Evolutionary conservation across 2,888 invertebrate species (phyloP).

Genomic region (Merodon equestris): DNA sequence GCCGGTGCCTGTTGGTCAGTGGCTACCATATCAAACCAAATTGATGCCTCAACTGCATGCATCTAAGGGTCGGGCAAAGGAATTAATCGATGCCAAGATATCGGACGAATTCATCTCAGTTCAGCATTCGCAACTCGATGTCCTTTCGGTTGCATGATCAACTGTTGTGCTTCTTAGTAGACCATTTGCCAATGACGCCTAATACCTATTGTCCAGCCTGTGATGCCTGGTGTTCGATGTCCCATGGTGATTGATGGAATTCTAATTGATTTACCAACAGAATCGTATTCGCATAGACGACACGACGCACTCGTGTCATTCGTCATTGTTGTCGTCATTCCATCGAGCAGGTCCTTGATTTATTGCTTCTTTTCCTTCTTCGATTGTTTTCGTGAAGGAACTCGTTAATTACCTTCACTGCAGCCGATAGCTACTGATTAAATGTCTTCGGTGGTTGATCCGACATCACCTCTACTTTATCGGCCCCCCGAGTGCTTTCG

Average conservation of each 20-base stretch:
- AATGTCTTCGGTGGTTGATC: conserved; percentile 16
- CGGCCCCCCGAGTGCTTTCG: too few relatives aligned
- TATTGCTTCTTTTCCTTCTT: conserved; percentile 43
- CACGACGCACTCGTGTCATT: conserved; percentile 30
- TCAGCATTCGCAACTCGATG: conserved; percentile 59
- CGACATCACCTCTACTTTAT: too few relatives aligned
- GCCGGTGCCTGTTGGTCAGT: conserved; percentile 12
- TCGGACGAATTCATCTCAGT: conserved; percentile 58
- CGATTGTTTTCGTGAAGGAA: conserved; percentile 2
- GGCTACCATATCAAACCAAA: conserved; percentile 49
- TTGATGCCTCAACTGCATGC: conserved; percentile 2
- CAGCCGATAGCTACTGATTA: conserved; percentile 39
- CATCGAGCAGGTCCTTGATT: conserved; percentile 37
- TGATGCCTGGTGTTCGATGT: too few relatives aligned
- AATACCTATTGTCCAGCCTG: too few relatives aligned
- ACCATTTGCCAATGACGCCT: too few relatives aligned
- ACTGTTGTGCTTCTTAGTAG: too few relatives aligned
- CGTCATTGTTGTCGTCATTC: conserved; percentile 26
- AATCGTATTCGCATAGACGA: conserved; percentile 1
- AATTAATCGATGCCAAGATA: conserved; percentile 57
- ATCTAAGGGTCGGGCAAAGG: conserved; percentile 3
- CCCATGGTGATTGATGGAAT: conserved; percentile 57
- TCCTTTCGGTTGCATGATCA: conserved; percentile 41
- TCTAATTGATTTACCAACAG: conserved; percentile 58
- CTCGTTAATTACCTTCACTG: conserved; percentile 36